Evolutionary conservation across 2,113 vertebrate genomes (phyloP).

Genomic region (Rhinolophus sinicus): DNA sequence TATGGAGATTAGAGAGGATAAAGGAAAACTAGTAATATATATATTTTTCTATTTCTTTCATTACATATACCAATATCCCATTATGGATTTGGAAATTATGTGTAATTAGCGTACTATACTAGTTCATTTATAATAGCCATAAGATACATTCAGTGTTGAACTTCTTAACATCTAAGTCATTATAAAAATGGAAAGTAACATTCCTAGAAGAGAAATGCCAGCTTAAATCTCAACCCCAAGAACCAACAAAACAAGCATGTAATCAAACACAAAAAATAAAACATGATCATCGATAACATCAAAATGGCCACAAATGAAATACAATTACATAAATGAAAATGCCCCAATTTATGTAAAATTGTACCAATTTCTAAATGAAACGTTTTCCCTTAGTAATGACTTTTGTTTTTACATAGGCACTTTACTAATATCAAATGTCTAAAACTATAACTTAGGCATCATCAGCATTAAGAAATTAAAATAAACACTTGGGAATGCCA

Average conservation of each 20-base stretch:
- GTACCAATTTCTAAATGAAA: neutral
- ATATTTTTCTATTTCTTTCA: neutral
- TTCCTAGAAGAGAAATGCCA: neutral
- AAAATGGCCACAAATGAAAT: constrained; percentile 22
- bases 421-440: neutral
- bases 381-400: neutral
- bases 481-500: neutral
- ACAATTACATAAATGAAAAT: constrained; percentile 17
- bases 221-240: neutral
- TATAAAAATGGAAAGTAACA: neutral
- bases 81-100: neutral
- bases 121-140: neutral
- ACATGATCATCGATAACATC: neutral
- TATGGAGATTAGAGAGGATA: neutral
- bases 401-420: neutral
- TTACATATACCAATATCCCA: neutral
- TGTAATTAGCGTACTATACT: neutral
- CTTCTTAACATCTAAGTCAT: neutral
- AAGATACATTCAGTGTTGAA: neutral
- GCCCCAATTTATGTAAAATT: neutral
- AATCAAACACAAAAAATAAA: neutral
- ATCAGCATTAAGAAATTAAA: constrained; percentile 20
- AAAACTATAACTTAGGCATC: neutral
- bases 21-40: neutral
- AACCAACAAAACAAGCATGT: neutral